Conservation (phyloP, 37 sponge, comb jelly and placozoan genomes). For the Corticium candelabrum region DNA sequence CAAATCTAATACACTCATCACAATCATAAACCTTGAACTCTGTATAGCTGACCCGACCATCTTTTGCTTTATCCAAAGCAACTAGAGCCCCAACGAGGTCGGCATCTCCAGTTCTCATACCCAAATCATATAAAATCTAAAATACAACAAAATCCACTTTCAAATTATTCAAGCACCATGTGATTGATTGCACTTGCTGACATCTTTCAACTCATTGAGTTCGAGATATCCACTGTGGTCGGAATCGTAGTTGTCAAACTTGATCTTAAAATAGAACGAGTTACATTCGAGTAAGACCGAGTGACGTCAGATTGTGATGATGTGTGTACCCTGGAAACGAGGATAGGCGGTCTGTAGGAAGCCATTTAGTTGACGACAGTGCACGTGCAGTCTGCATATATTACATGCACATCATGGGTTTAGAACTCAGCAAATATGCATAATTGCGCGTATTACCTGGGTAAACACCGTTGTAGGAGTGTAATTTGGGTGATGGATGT, state of each 20-base stretch:
- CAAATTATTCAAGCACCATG: too few species aligned
- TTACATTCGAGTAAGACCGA: background rate
- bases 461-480: too few species aligned
- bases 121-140: background rate
- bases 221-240: background rate
- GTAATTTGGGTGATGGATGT: too few species aligned
- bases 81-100: background rate
- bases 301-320: too few species aligned
- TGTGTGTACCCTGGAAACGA: background rate
- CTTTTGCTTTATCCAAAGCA: background rate
- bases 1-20: too few species aligned
- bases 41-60: background rate
- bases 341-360: background rate
- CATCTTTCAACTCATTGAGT: background rate
- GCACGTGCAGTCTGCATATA: too few species aligned
- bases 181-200: background rate
- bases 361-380: too few species aligned
- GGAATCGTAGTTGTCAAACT: background rate
- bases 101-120: background rate
- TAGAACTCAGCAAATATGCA: too few species aligned
- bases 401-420: too few species aligned
- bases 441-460: too few species aligned
- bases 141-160: background rate
- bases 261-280: background rate
- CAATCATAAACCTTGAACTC: background rate